These are phyloP conservation scores for Zaprionus capensis DNA, from an alignment of 1,140 invertebrate species.

Conservation along the genomic window DNA sequence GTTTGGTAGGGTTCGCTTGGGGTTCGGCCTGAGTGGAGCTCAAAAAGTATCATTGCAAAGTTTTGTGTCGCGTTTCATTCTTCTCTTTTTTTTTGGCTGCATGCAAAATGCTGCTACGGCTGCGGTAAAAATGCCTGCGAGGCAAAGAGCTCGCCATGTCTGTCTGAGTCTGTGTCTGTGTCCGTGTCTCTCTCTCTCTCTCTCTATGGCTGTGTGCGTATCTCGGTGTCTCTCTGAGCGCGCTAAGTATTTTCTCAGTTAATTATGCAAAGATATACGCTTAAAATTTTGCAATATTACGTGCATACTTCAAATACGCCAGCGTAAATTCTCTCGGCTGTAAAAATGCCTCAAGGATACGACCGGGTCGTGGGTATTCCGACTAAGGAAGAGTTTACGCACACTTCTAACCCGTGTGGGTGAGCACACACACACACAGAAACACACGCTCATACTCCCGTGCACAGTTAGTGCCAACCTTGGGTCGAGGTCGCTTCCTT, in stretches of 20 bases:
- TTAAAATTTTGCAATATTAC: constrained; percentile 83
- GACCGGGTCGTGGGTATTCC: constrained; percentile 45
- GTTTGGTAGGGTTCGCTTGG: background rate
- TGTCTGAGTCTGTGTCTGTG: background rate
- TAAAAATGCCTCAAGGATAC: constrained; percentile 75
- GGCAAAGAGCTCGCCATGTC: constrained; percentile 44
- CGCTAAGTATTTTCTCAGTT: constrained; percentile 81
- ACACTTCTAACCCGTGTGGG: constrained; percentile 2
- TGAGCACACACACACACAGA: background rate
- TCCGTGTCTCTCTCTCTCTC: background rate
- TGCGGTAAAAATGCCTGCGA: constrained; percentile 77
- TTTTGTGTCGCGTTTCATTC: constrained; percentile 60
- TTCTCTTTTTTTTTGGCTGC: constrained; percentile 42
- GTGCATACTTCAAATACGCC: constrained; percentile 80
- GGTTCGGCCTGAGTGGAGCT: constrained; percentile 10
- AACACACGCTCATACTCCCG: no score
- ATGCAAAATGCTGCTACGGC: constrained; percentile 59
- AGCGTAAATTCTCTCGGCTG: constrained; percentile 56
- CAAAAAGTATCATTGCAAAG: constrained; percentile 78
- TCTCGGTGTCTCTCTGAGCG: constrained; percentile 44
- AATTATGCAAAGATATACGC: constrained; percentile 82
- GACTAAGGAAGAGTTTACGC: background rate
- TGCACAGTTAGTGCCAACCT: constrained; percentile 36
- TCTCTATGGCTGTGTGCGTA: constrained; percentile 19
- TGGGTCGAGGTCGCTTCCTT: constrained; percentile 30